Percentiles rank a stretch among this genome's conserved stretches.
Evolutionary conservation across 2,113 vertebrate species (phyloP).

Genomic region (Geococcyx californianus): DNA sequence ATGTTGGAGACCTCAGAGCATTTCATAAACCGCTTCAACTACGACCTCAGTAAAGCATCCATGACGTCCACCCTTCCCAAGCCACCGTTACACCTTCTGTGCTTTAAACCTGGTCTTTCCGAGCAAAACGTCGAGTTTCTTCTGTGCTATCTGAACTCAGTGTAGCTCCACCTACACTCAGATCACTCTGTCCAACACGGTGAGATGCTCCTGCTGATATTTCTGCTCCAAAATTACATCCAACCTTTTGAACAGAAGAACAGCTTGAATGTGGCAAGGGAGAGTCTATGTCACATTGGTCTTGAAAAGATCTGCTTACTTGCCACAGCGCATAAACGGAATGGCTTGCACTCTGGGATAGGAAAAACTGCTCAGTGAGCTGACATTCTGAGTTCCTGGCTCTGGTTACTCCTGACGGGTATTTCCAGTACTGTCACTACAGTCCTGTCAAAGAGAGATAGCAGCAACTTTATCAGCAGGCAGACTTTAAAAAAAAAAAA

Average conservation of each 20-base stretch:
- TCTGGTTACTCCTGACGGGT: not conserved
- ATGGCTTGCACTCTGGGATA: not conserved
- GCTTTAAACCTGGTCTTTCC: fast-evolving
- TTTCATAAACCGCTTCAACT: not conserved
- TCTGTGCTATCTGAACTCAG: not conserved
- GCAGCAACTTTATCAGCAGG: constrained; percentile 25
- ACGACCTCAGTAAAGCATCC: not conserved
- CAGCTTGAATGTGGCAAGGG: not conserved
- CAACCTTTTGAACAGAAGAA: not conserved
- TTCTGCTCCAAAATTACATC: not conserved
- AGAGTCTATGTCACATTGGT: too few relatives aligned
- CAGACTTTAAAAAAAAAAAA: not conserved
- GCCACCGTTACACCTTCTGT: not conserved
- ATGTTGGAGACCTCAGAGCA: not conserved
- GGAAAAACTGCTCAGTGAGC: not conserved
- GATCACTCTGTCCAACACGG: fast-evolving
- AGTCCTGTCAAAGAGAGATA: not conserved
- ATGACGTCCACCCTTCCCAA: not conserved
- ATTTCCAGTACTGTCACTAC: not conserved
- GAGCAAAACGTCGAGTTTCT: not conserved
- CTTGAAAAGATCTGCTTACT: not conserved
- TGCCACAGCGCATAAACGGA: not conserved
- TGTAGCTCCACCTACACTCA: not conserved
- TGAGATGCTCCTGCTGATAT: not conserved
- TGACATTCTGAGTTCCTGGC: not conserved